Base-by-base conservation (phyloP, 2,888 invertebrate genomes). In the Eristalis pertinax region DNA sequence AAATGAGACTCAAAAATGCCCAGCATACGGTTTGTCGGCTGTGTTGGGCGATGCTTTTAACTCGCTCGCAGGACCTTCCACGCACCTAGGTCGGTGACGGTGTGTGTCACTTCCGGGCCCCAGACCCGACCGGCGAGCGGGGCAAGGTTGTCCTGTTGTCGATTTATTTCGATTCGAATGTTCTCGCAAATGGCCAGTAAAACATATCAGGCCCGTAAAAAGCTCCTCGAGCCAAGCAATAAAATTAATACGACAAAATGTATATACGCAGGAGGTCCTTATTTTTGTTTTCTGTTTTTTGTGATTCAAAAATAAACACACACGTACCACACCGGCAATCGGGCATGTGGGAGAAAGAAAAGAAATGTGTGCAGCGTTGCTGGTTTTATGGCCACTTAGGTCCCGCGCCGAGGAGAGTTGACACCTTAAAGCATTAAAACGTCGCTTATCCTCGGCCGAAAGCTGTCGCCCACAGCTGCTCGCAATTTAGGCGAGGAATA, bases 131-230 rank as follows among this genome's bases (percentile, higher is more conserved):
- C 69, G 24, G 58, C 75, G 68, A 69, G 41, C 32, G 56, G 38
- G 73, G n/a, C n/a, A n/a, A n/a, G 68, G 58, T 29, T 50, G 63
- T 76, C 73, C 58, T 22, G 68, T 56, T 81, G 74, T 78, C 77
- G 82, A 85, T 82, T 86, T 86, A 86, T 83, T 86, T 83, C 75
- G 74, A 83, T 78, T 35, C 83, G 78, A 86, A 86, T 82, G 82
- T 70, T 69, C 65, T 82, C 78, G 74, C 78, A 86, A 82, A 82
- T 83, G 86, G 86, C 78, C 78, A 83, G 65, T 86, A 78, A 86
- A 86, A 82, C 78, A 83, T 86, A 83, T 78, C 86, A 64, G 74
- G 62, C 41, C 75, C 82, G 75, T 83, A 83, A 86, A 83, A 86
- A 58, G 13, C 73, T 60, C 63, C 69, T 22, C 63, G 62, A 58